Base-by-base conservation (phyloP, 2,888 invertebrate species). In the Stenurella melanura region DNA sequence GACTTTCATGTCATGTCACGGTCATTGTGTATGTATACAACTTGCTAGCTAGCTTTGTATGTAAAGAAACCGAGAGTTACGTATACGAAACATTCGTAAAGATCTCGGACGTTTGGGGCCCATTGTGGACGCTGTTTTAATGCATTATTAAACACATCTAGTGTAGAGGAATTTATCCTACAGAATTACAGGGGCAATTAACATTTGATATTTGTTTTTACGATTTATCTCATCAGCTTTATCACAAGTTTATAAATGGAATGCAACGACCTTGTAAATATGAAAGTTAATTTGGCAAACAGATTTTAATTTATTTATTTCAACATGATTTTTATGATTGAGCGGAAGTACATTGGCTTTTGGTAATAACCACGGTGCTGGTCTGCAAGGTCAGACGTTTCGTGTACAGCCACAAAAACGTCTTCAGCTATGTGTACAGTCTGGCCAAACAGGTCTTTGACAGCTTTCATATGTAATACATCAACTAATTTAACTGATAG, bases 1-100 rank as follows among this genome's bases (percentile, higher is more conserved):
- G 83, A 83, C 83, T 82, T 80, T 84, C 80, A 81, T 82, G 81
- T 76, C 81, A 77, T 83, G 83, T 84, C 85, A 84, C 80, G 84
- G 84, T 82, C 83, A 83, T 79, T 68, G 72, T 72, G 63, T 72
- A 72, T 30, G 63, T 50, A 63, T 38, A 26, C 63, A 26, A 72
- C 30, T 57, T 21, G 63, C 21, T 50, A 30, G 61, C 12, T 54
- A 30, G 61, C 12, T 54, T 63, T 26, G 54, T 70, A 72, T 63
- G 63, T 54, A 72, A 61, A 63, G 63, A 63, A 72, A 72, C 63
- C 18, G 63, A 63, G 63, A 72, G 72, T 61, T 61, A 38, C 60
- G 26, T 56, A 19, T 10, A 26, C 4, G 50, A 63, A 30, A 7
- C 17, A 26, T 26, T 61, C 38, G 61, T 17, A 11, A 3, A 63